phyloP scores from a whole-genome alignment of 1,140 invertebrate species.

The Papilio aristodemus region DNA sequence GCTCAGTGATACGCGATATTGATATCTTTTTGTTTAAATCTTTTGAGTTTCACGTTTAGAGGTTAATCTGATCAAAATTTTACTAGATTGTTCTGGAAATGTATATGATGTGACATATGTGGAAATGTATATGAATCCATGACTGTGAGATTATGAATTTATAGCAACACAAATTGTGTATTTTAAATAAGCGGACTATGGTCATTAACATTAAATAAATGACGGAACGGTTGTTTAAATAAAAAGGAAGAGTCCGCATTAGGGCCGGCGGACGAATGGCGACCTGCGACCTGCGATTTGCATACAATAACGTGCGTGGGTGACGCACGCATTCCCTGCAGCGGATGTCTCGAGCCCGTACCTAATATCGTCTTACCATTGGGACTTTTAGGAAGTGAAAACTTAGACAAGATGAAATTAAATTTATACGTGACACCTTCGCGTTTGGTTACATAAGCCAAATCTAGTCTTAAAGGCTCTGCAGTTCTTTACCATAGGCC shows the following conservation, averaged over 20 bases:
- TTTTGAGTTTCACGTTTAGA: too few species aligned
- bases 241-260: conserved; percentile 40
- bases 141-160: background rate
- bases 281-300: conserved; percentile 75
- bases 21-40: background rate
- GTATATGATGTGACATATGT: too few species aligned
- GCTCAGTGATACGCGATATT: background rate
- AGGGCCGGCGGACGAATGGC: conserved; percentile 52
- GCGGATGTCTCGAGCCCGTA: conserved; percentile 26
- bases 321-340: conserved; percentile 50
- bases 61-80: too few species aligned
- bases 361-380: background rate
- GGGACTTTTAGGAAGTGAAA: background rate
- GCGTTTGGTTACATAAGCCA: too few species aligned
- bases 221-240: conserved; percentile 37
- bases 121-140: too few species aligned
- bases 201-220: conserved; percentile 9
- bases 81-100: too few species aligned
- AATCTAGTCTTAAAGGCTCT: too few species aligned
- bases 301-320: conserved; percentile 75
- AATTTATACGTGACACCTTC: background rate
- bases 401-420: background rate
- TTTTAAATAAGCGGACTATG: background rate
- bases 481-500: too few species aligned
- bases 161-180: background rate